These are phyloP conservation scores for Metalampra italica DNA, from an alignment of 2,888 invertebrate genomes.

Conservation along the genomic window DNA sequence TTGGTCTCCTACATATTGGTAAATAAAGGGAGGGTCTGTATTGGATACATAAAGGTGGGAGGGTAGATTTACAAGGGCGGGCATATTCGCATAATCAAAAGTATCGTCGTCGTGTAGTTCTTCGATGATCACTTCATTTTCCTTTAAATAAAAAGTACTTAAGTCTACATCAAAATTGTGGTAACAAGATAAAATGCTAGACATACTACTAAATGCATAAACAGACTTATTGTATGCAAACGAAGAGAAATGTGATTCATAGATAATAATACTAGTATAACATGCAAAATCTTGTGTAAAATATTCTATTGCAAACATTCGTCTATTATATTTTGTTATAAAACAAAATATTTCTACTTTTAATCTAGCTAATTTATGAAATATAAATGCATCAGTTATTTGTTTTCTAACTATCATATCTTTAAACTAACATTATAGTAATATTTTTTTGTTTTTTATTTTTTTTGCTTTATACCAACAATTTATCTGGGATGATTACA, in stretches of 20 bases:
- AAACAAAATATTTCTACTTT: not conserved
- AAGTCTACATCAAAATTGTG: slow-evolving; percentile 56
- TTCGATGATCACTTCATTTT: slow-evolving; percentile 72
- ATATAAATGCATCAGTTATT: not conserved
- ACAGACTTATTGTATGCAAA: slow-evolving; percentile 57
- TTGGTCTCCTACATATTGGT: slow-evolving; percentile 66
- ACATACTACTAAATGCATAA: slow-evolving; percentile 63
- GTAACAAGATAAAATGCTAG: slow-evolving; percentile 28
- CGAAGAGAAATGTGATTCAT: slow-evolving; percentile 2
- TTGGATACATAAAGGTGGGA: slow-evolving; percentile 60
- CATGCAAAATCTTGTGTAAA: not conserved
- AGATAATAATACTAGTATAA: slow-evolving; percentile 1
- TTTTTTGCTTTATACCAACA: not conserved
- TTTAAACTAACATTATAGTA: not conserved
- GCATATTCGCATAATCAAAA: slow-evolving; percentile 68
- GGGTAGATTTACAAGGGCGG: slow-evolving; percentile 58
- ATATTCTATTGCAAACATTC: not conserved
- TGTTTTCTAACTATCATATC: not conserved
- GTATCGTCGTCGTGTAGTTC: slow-evolving; percentile 70
- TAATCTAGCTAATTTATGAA: not conserved
- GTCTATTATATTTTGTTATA: not conserved
- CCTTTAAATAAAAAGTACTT: slow-evolving; percentile 76
- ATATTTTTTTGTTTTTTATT: not conserved
- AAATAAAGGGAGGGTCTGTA: slow-evolving; percentile 66
- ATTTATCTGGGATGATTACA: slow-evolving; percentile 4